Base-by-base conservation (phyloP, 2,797 vertebrate genomes). In the Emys orbicularis region DNA sequence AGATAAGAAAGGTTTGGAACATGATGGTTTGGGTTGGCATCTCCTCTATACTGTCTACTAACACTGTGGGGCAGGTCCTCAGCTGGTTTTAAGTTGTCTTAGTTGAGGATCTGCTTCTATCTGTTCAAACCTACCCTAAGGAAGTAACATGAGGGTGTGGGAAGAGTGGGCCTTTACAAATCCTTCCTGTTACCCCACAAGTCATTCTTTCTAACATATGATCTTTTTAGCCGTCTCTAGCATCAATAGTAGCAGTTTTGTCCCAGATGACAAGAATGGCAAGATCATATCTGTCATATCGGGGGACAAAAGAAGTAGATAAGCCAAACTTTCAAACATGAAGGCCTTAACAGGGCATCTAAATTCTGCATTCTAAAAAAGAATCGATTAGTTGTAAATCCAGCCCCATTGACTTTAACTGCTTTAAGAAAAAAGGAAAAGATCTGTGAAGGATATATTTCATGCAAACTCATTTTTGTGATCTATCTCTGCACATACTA, bases 281-380 rank as follows among this genome's bases (percentile, higher is more conserved):
- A 37, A 68, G 23, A 23, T 23, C 10, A 41, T 72, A 72, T 23
- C 19, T 41, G n/a, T 21, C 10, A 23, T 72, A 11, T 72, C 21
- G 10, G 65, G 65, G 65, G 18, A n/a, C 8, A 47, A 49, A 77
- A 77, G 49, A 77, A 16, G 25, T 16, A 77, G 41, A 29, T 18
- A 82, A 91, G 87, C 81, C 74, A 89, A 94, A 96, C 79, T 96
- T 95, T 96, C 95, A 82, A 97, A 88, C 92, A 90, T 21, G 6
- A 83, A 95, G 92, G 97, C 95, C 96, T 97, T 97, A 97, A 96
- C 95, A 96, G 96, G 96, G 95, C 95, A 96, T 97, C 95, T 93
- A 96, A 97, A 97, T 96, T 93, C 97, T 97, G 52, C 93, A 86
- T 90, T 94, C 86, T 87, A 89, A 90, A 94, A 95, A 94, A 92